Percentiles rank a stretch among this genome's conserved stretches.
phyloP scores from a whole-genome alignment of 1,140 invertebrate genomes.

The Triops longicaudatus region DNA sequence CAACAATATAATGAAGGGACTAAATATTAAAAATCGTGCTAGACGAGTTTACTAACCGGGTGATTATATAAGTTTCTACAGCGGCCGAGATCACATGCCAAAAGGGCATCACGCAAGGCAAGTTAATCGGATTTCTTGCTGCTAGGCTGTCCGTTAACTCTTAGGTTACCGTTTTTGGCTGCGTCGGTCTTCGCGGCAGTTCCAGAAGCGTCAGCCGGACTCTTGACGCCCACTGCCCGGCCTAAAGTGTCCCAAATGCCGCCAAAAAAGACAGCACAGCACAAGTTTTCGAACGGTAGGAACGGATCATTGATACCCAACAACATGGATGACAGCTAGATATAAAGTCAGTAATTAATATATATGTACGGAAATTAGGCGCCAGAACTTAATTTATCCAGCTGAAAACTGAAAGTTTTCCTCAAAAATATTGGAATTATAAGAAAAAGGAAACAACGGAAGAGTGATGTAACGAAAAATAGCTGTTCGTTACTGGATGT shows the following conservation, averaged over 20 bases:
- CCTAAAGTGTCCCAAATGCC: conserved; percentile 95
- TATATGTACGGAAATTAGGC: neutral
- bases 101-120: neutral
- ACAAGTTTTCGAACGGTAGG: conserved; percentile 95
- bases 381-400: neutral
- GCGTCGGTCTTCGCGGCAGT: conserved; percentile 47
- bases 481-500: too few relatives aligned
- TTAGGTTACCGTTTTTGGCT: conserved; percentile 55
- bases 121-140: neutral
- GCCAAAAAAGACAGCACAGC: conserved; percentile 93
- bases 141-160: neutral
- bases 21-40: neutral
- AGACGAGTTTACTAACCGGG: neutral
- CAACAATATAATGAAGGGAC: too few relatives aligned
- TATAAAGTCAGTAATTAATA: conserved; percentile 26
- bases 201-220: conserved; percentile 16
- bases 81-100: neutral
- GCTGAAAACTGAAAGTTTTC: neutral
- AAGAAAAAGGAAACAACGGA: too few relatives aligned
- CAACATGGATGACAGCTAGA: conserved; percentile 80
- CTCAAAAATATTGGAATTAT: too few relatives aligned
- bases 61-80: neutral
- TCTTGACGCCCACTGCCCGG: conserved; percentile 55
- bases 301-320: conserved; percentile 97
- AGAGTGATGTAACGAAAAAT: too few relatives aligned